phyloP scores from a whole-genome alignment of 1,140 invertebrate species.

The Saccostrea echinata region DNA sequence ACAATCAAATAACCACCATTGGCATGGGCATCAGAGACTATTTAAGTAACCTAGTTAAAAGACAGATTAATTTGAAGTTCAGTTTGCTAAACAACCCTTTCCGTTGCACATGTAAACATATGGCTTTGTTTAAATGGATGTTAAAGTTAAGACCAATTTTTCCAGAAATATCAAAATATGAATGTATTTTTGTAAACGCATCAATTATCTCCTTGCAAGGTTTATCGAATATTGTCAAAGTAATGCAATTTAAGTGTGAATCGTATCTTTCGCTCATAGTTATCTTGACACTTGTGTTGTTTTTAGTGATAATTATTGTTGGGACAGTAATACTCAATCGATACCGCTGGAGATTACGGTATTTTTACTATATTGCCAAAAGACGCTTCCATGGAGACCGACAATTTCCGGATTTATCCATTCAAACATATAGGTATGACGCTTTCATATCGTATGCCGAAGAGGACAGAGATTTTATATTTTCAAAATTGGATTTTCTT shows the following conservation, averaged over 20 bases:
- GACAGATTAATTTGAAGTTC: neutral
- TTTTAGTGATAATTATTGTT: neutral
- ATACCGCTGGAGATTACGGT: conserved; percentile 65
- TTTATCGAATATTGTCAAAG: neutral
- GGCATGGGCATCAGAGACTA: neutral
- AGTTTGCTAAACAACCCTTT: neutral
- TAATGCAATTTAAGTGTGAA: neutral
- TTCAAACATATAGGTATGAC: conserved; percentile 69
- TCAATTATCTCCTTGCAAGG: neutral
- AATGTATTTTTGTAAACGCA: neutral
- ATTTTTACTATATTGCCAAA: conserved; percentile 59
- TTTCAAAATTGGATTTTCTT: conserved; percentile 52
- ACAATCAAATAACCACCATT: conserved; percentile 36
- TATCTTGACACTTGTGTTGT: neutral
- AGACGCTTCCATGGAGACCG: neutral
- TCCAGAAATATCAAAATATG: neutral
- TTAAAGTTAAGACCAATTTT: neutral
- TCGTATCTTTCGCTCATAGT: neutral
- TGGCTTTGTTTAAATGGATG: neutral
- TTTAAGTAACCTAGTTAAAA: neutral
- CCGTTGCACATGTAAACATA: neutral
- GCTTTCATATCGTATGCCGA: conserved; percentile 68
- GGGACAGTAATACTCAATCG: conserved; percentile 26
- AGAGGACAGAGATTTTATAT: conserved; percentile 58
- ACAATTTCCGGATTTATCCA: neutral